Conservation (phyloP, 2,888 invertebrate species). For the Tholera decimalis region DNA sequence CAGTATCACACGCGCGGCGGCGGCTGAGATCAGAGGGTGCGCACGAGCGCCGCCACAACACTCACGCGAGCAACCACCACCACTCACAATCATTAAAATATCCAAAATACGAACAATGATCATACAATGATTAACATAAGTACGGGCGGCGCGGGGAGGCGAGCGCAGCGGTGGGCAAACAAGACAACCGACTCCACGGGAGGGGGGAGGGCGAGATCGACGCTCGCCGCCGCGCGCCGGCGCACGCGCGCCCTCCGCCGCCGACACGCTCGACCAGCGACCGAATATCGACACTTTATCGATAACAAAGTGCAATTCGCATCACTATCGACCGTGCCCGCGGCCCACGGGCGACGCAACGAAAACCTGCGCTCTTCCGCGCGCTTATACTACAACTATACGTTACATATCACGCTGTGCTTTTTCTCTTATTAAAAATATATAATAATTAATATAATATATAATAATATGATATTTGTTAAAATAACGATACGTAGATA, state of each 20-base stretch:
- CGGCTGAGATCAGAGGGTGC: conserved; percentile 87
- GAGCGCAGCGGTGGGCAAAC: conserved; percentile 80
- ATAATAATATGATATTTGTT: conserved; percentile 91
- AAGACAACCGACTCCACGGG: conserved; percentile 61
- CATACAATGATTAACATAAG: conserved; percentile 81
- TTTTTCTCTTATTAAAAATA: conserved; percentile 91
- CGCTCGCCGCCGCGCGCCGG: conserved; percentile 77
- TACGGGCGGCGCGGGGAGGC: conserved; percentile 79
- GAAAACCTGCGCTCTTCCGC: conserved; percentile 75
- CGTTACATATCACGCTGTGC: conserved; percentile 92
- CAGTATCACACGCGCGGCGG: conserved; percentile 88
- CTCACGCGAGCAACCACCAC: conserved; percentile 74
- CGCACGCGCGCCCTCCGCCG: conserved; percentile 61
- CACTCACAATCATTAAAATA: conserved; percentile 76
- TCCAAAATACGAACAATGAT: conserved; percentile 82
- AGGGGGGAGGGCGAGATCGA: conserved; percentile 72
- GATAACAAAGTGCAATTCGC: conserved; percentile 73
- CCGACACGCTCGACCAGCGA: conserved; percentile 54
- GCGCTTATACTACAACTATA: conserved; percentile 88
- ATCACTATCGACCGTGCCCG: conserved; percentile 64
- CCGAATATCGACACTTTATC: conserved; percentile 72
- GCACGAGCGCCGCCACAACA: conserved; percentile 82
- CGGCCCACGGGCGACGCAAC: conserved; percentile 58
- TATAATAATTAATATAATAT: conserved; percentile 89
- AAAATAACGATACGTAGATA: conserved; percentile 90